phyloP scores from a whole-genome alignment of 2,113 vertebrate genomes.

The Macaca mulatta region DNA sequence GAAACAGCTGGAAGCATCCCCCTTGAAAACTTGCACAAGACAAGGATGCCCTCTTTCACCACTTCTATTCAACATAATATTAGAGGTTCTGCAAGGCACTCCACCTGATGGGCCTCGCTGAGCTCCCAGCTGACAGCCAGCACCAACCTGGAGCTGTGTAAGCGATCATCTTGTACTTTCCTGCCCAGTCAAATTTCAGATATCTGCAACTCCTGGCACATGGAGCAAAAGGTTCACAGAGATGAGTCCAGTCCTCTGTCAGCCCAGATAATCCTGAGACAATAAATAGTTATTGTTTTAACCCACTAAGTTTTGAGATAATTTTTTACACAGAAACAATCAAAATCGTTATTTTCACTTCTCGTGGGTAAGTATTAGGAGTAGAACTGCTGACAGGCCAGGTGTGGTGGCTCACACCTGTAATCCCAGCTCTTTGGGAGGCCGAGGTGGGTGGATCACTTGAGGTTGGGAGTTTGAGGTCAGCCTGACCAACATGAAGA shows the following conservation, averaged over 20 bases:
- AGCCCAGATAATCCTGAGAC: not conserved
- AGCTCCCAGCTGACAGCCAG: not conserved
- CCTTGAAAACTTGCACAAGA: too few species aligned
- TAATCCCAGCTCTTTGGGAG: too few species aligned
- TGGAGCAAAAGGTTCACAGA: not conserved
- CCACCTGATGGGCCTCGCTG: too few species aligned
- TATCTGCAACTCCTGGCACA: too few species aligned
- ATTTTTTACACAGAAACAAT: not conserved
- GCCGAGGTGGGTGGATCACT: too few species aligned
- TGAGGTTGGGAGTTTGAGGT: too few species aligned
- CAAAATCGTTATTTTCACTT: slow-evolving; percentile 4
- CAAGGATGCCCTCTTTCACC: too few species aligned
- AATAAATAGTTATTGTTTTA: not conserved
- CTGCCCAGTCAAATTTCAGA: not conserved
- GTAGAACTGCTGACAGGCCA: not conserved
- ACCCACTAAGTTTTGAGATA: not conserved
- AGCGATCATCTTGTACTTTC: not conserved
- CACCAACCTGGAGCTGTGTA: too few species aligned
- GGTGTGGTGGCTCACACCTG: too few species aligned
- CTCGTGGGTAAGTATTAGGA: not conserved
- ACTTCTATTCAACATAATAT: too few species aligned
- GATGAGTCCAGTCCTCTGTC: not conserved
- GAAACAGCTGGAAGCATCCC: too few species aligned
- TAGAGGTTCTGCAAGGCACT: not conserved
- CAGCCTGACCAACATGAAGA: too few species aligned